Conservation (phyloP, 53 echinoderm and acorn worm species). For the Temnopleurus reevesii region DNA sequence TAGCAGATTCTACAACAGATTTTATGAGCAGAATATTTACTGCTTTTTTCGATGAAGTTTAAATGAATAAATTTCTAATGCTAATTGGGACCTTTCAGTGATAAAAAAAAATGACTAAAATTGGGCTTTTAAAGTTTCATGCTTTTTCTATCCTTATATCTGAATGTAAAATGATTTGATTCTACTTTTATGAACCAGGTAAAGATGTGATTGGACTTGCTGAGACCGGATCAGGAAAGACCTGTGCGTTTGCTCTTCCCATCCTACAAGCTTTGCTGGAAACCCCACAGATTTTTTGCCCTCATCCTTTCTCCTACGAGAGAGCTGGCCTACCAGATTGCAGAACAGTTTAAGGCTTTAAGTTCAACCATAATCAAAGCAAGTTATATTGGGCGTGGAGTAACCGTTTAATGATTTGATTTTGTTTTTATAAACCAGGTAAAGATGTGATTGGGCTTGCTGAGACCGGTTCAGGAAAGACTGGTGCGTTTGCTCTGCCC, state of each 20-base stretch:
- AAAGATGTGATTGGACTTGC: constrained; percentile 95
- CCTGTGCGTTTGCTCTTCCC: constrained; percentile 93
- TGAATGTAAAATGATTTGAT: no score
- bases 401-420: no score
- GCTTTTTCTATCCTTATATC: no score
- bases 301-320: constrained; percentile 89
- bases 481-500: constrained; percentile 94
- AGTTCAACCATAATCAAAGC: constrained; percentile 73
- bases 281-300: constrained; percentile 92
- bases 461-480: constrained; percentile 97
- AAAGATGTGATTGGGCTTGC: constrained; percentile 95
- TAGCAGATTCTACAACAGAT: no score
- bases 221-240: constrained; percentile 97
- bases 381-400: no score
- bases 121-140: no score
- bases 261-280: constrained; percentile 93
- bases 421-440: constrained; percentile 58
- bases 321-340: constrained; percentile 93
- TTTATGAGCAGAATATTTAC: no score
- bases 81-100: no score
- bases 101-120: no score
- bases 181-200: constrained; percentile 58
- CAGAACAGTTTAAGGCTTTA: constrained; percentile 85
- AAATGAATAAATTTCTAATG: no score
- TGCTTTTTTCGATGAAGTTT: no score